Evolutionary conservation across 2,888 invertebrate genomes (phyloP).

Genomic region (Lysandra coridon): DNA sequence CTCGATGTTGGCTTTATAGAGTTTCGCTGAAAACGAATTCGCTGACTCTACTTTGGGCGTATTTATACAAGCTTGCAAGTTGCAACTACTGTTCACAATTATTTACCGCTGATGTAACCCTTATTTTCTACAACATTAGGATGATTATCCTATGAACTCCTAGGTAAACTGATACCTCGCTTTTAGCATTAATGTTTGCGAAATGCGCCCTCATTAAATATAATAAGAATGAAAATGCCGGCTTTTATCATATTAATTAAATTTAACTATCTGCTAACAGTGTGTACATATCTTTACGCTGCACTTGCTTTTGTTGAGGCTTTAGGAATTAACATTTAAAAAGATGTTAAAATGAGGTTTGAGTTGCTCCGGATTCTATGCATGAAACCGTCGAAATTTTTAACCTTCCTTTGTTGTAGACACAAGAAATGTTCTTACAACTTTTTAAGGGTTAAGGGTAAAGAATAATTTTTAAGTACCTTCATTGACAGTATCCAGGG

Average conservation of each 20-base stretch:
- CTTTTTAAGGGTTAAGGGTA: neutral
- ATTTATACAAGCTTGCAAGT: constrained; percentile 16
- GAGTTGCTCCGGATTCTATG: neutral
- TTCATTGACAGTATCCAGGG: neutral
- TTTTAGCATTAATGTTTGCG: constrained; percentile 25
- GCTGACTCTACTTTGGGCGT: constrained; percentile 14
- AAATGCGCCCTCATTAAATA: constrained; percentile 29
- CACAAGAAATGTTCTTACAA: no score
- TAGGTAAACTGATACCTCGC: neutral
- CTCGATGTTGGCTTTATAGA: neutral
- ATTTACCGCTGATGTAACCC: neutral
- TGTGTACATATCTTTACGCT: constrained; percentile 20
- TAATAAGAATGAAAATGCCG: constrained; percentile 28
- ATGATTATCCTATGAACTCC: neutral
- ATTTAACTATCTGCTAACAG: constrained; percentile 22
- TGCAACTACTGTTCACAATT: neutral
- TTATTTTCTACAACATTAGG: neutral
- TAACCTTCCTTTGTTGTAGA: neutral
- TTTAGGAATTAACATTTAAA: constrained; percentile 16
- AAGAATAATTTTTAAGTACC: neutral
- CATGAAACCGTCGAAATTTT: neutral
- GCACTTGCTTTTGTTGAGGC: constrained; percentile 14
- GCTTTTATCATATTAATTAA: constrained; percentile 29
- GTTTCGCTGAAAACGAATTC: neutral
- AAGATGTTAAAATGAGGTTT: neutral